Percentiles rank a stretch among this genome's conserved stretches.
Conservation (phyloP, 2,113 vertebrate genomes). For the Archocentrus centrarchus region DNA sequence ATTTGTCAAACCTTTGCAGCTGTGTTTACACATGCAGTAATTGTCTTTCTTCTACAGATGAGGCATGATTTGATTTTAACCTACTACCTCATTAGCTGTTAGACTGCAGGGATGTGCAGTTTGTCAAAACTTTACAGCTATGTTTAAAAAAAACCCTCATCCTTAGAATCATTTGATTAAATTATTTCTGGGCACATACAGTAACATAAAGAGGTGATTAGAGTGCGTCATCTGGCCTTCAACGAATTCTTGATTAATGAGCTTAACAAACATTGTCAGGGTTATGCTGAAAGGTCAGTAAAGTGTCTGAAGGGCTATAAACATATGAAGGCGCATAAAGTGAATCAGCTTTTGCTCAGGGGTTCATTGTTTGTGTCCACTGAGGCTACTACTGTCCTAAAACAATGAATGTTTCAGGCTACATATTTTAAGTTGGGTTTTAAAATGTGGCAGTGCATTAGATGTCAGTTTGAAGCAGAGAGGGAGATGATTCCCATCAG, state of each 20-base stretch:
- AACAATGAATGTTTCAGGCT: not conserved
- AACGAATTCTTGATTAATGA: conserved; percentile 53
- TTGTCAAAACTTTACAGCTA: not conserved
- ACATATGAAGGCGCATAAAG: not conserved
- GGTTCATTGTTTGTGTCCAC: not conserved
- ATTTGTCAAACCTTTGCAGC: not conserved
- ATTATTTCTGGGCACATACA: conserved; percentile 23
- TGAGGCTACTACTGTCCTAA: not conserved
- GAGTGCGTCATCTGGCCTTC: not conserved
- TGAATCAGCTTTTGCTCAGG: not conserved
- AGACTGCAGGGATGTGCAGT: not conserved
- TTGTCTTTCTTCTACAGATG: too few species aligned
- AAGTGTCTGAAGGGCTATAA: not conserved
- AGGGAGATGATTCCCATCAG: not conserved
- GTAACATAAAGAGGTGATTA: not conserved
- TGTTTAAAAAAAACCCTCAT: not conserved
- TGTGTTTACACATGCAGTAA: not conserved
- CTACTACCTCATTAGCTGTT: not conserved
- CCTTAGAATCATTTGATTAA: conserved; percentile 37
- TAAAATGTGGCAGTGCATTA: not conserved
- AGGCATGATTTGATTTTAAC: too few species aligned
- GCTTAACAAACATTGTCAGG: not conserved
- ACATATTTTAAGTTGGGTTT: not conserved
- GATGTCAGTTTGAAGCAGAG: conserved; percentile 26
- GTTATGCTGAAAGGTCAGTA: not conserved